A percentile compares a stretch with the other conserved stretches of the same genome.
Evolutionary conservation across 2,113 vertebrate species (phyloP).

Genomic region (Chascanopsetta lugubris): DNA sequence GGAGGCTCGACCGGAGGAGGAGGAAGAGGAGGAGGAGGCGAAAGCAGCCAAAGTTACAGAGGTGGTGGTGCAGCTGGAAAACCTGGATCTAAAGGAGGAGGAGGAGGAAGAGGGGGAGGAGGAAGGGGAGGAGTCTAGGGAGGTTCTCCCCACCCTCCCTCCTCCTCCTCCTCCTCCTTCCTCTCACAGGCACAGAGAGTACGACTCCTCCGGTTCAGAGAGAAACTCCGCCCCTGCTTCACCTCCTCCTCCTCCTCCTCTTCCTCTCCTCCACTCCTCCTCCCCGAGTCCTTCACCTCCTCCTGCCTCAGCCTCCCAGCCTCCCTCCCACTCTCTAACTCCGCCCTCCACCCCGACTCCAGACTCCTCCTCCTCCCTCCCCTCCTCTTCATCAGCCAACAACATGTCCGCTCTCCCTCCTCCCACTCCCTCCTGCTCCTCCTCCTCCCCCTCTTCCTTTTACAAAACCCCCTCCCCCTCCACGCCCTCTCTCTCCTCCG

Average conservation of each 20-base stretch:
- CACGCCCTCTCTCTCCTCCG: slow-evolving; percentile 59
- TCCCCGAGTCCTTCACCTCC: slow-evolving; percentile 65
- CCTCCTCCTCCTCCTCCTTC: slow-evolving; percentile 44
- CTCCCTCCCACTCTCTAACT: background rate
- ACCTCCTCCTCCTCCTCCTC: slow-evolving; percentile 21
- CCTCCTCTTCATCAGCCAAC: slow-evolving; percentile 35
- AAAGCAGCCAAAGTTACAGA: slow-evolving; percentile 67
- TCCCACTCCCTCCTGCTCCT: background rate
- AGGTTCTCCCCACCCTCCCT: no score
- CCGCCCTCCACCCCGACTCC: slow-evolving; percentile 38
- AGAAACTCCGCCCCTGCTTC: slow-evolving; percentile 40
- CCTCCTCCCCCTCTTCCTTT: slow-evolving; percentile 24
- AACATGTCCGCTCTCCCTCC: slow-evolving; percentile 22
- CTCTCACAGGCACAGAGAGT: slow-evolving; percentile 43
- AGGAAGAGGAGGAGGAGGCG: slow-evolving; percentile 25
- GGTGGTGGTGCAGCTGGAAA: slow-evolving; percentile 83
- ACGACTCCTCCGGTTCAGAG: slow-evolving; percentile 73
- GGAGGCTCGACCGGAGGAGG: slow-evolving; percentile 60
- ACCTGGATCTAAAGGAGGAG: slow-evolving; percentile 77
- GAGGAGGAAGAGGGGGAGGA: no score
- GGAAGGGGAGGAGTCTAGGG: no score
- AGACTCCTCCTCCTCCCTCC: slow-evolving; percentile 11
- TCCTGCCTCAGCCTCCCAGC: slow-evolving; percentile 59
- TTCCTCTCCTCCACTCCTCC: slow-evolving; percentile 28
- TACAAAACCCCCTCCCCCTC: slow-evolving; percentile 56